Conservation (phyloP, 2,888 invertebrate genomes). For the Hipparchia semele region DNA sequence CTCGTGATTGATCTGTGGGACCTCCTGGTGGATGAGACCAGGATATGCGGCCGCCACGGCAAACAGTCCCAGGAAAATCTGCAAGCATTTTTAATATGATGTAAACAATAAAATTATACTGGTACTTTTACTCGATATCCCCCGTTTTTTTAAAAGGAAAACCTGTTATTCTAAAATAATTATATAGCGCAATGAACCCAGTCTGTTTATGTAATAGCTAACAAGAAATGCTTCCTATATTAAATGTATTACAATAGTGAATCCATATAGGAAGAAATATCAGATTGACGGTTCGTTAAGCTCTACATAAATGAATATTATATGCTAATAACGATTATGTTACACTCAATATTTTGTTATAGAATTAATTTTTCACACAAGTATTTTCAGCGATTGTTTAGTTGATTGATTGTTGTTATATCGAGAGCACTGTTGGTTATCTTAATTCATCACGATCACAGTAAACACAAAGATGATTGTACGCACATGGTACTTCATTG, state of each 20-base stretch:
- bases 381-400: constrained; percentile 16
- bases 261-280: constrained; percentile 55
- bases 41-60: constrained; percentile 74
- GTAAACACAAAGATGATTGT: constrained; percentile 44
- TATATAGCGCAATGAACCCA: constrained; percentile 50
- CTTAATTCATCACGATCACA: constrained; percentile 47
- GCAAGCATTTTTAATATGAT: constrained; percentile 37
- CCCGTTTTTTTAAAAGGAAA: constrained; percentile 17
- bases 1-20: constrained; percentile 68
- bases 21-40: constrained; percentile 73
- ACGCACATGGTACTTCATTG: constrained; percentile 80
- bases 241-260: constrained; percentile 39
- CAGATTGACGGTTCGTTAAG: constrained; percentile 52
- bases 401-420: constrained; percentile 23
- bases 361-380: background rate
- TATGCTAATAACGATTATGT: too few relatives aligned
- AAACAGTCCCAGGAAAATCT: constrained; percentile 79
- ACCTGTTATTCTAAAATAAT: constrained; percentile 51
- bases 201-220: constrained; percentile 54
- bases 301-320: constrained; percentile 35
- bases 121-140: background rate
- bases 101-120: background rate
- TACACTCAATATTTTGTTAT: background rate
- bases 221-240: constrained; percentile 63
- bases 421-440: constrained; percentile 35